phyloP scores from a whole-genome alignment of 2,113 vertebrate species.

The Carollia perspicillata region DNA sequence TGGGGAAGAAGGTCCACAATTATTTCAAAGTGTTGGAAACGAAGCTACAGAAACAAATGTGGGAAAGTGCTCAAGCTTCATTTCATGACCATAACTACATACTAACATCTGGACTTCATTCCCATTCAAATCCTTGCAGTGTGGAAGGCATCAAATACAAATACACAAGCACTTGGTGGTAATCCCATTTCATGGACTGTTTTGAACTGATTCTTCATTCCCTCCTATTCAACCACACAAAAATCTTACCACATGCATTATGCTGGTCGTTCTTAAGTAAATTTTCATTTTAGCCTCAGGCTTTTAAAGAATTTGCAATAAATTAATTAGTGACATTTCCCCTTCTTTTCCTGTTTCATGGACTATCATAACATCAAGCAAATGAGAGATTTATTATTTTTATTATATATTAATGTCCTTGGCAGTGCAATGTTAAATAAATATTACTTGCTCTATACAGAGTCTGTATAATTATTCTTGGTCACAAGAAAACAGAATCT shows the following conservation, averaged over 20 bases:
- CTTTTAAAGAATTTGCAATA: neutral
- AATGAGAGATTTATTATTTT: neutral
- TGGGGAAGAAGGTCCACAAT: neutral
- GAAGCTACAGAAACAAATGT: neutral
- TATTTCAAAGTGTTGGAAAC: neutral
- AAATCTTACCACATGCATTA: neutral
- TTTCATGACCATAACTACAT: neutral
- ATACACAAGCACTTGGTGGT: neutral
- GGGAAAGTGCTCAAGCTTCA: neutral
- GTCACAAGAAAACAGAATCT: neutral
- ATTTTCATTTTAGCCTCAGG: neutral
- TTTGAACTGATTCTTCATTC: neutral
- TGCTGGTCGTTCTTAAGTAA: neutral
- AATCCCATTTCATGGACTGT: neutral
- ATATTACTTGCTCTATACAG: neutral
- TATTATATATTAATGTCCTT: neutral
- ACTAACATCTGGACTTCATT: neutral
- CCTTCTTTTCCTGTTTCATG: neutral
- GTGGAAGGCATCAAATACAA: neutral
- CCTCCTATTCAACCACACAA: neutral
- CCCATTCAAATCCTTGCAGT: neutral
- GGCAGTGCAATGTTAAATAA: neutral
- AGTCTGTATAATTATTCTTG: neutral
- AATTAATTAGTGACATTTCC: neutral
- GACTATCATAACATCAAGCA: conserved; percentile 16